These are phyloP conservation scores for Leptobrachium leishanense DNA, from an alignment of 2,113 vertebrate species.

Conservation along the genomic window DNA sequence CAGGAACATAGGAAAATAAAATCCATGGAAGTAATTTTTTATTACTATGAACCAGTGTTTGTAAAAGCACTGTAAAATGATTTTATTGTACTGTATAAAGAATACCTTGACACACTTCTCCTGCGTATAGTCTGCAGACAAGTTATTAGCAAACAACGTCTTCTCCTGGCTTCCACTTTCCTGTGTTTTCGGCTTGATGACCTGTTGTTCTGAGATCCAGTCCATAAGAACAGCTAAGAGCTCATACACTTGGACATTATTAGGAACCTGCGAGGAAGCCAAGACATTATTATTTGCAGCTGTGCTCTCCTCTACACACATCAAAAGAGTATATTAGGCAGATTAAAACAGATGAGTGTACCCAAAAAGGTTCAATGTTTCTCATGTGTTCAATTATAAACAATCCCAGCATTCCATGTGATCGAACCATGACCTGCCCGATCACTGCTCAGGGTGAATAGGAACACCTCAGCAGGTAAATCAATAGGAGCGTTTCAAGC, in stretches of 20 bases:
- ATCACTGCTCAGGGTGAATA: too few species aligned
- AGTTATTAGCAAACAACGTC: conserved; percentile 30
- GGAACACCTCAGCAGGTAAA: too few species aligned
- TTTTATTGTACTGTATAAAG: conserved; percentile 1
- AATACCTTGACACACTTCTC: conserved; percentile 83
- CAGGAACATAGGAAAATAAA: too few species aligned
- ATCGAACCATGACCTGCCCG: too few species aligned
- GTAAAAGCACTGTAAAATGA: too few species aligned
- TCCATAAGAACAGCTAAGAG: conserved; percentile 77
- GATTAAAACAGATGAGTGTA: not conserved
- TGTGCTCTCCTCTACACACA: conserved; percentile 23
- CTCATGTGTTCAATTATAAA: not conserved
- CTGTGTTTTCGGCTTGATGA: conserved; percentile 60
- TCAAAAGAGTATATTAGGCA: conserved; percentile 26
- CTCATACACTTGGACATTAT: conserved; percentile 65
- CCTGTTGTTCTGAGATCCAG: conserved; percentile 77
- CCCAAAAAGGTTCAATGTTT: not conserved
- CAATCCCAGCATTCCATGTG: not conserved
- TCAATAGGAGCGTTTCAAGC: too few species aligned
- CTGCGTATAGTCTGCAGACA: conserved; percentile 55
- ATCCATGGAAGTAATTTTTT: not conserved
- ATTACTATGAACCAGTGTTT: too few species aligned
- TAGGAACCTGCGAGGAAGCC: conserved; percentile 58
- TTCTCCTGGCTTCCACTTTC: conserved; percentile 55
- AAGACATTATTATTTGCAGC: conserved; percentile 36